These are phyloP conservation scores for Anaspis maculata DNA, from an alignment of 2,888 invertebrate genomes.

Conservation along the genomic window DNA sequence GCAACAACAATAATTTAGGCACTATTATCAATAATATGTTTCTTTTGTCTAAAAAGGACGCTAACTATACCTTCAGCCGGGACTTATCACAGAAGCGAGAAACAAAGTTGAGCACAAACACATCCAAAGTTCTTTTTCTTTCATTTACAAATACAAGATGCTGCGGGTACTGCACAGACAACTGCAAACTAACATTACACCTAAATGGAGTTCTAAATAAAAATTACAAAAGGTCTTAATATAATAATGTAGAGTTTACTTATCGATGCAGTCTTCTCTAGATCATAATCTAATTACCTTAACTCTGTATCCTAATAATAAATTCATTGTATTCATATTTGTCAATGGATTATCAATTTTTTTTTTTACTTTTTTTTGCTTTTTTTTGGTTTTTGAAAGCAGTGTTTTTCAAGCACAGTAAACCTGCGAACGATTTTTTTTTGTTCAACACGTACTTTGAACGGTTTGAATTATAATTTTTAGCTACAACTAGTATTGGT, in stretches of 20 bases:
- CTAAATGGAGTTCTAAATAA: conserved; percentile 32
- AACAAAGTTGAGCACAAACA: no score
- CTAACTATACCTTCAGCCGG: no score
- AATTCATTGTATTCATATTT: conserved; percentile 45
- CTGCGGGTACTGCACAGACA: conserved; percentile 39
- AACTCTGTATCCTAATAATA: conserved; percentile 41
- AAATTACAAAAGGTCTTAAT: conserved; percentile 31
- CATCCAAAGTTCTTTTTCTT: no score
- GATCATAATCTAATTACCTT: conserved; percentile 40
- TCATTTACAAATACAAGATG: conserved; percentile 20
- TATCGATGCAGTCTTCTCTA: conserved; percentile 43
- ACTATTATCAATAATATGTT: conserved; percentile 6
- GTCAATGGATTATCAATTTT: conserved; percentile 41
- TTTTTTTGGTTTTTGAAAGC: no score
- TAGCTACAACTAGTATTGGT: conserved; percentile 34
- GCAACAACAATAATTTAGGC: conserved; percentile 14
- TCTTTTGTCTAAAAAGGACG: no score
- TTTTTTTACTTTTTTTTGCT: conserved; percentile 30
- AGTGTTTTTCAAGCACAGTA: conserved; percentile 36
- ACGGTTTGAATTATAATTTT: no score
- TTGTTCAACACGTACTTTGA: conserved; percentile 35
- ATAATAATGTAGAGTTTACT: conserved; percentile 37
- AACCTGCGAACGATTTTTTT: conserved; percentile 31
- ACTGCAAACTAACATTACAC: conserved; percentile 36
- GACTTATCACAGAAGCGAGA: conserved; percentile 27